Percentiles rank a stretch among this genome's conserved stretches.
phyloP scores from a whole-genome alignment of 2,888 invertebrate genomes.

The Agrotis segetum region DNA sequence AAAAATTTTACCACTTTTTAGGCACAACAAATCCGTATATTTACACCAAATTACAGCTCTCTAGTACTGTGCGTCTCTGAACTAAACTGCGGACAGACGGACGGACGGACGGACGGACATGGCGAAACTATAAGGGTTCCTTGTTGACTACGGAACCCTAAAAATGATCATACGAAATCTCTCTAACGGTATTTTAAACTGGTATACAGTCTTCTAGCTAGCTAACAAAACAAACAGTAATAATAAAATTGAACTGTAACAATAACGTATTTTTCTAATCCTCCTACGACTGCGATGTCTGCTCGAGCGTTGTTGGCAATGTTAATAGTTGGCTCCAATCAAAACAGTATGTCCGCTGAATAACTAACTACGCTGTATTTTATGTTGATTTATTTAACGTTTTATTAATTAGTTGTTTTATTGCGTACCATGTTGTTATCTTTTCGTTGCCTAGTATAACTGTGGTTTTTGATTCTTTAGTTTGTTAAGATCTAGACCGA shows the following conservation, averaged over 20 bases:
- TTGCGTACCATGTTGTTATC: background rate
- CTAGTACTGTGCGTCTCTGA: too few relatives aligned
- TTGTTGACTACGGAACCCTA: too few relatives aligned
- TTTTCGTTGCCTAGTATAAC: background rate
- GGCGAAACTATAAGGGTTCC: too few relatives aligned
- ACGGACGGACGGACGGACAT: too few relatives aligned
- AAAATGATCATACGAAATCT: background rate
- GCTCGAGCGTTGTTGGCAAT: constrained; percentile 15
- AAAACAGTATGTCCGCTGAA: constrained; percentile 39
- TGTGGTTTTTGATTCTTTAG: background rate
- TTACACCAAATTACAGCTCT: too few relatives aligned
- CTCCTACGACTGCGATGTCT: constrained; percentile 16
- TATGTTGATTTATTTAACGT: constrained; percentile 18
- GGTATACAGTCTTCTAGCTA: background rate
- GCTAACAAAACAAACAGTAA: constrained; percentile 11
- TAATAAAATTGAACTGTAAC: constrained; percentile 10
- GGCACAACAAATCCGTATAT: too few relatives aligned
- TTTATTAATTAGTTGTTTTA: constrained; percentile 5
- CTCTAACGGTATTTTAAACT: too few relatives aligned
- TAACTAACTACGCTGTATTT: constrained; percentile 38
- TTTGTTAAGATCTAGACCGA: background rate
- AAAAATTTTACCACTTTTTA: too few relatives aligned
- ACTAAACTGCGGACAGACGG: too few relatives aligned
- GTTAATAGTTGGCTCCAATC: constrained; percentile 36
- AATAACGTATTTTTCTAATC: constrained; percentile 43